Evolutionary conservation across 2,113 vertebrate species (phyloP), one percentile per base, ranked within the genome.

Genomic region (Rostratula benghalensis): DNA sequence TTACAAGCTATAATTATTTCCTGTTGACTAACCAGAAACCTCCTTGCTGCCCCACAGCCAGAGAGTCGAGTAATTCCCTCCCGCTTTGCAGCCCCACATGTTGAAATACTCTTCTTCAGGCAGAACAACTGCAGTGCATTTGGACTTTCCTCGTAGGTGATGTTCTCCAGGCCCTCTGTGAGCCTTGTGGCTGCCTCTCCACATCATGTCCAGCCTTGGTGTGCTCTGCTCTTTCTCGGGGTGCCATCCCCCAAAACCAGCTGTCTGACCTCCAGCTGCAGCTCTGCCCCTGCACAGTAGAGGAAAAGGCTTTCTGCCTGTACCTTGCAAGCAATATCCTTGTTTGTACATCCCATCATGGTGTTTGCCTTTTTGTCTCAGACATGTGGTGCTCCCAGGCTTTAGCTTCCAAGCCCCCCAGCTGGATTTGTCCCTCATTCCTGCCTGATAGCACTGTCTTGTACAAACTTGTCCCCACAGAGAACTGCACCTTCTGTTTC

Each of bases 191-290:
- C 28, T 60, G 48, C 11, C 30, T 35, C 16, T 12, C 2, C 10
- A 3, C 31, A 9, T 45, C 3, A 0, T 41, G 43, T 76, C 64
- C 7, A 5, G 30, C 10, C 4, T 3, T 4, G 23, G 6, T 33
- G 17, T 4, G 1, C 31, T n/a, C 0, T 1, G 9, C 33, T 28
- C 0, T 0, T 77, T 69, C 54, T 75, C 0, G 3, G 41, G 69
- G 31, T 67, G 35, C 82, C 27, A 1, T 25, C 35, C 6, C 13
- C 53, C 45, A 8, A 83, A 76, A 60, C 51, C 28, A 46, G 2
- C 23, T 11, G 12, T 35, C 45, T 81, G 39, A 77, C 35, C 53
- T 83, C 21, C 50, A 87, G 50, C 37, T 41, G 50, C 39, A 70
- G 11, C 69, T 81, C 56, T 81, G 56, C 8, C n/a, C 30, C 33